Base-by-base conservation (phyloP, 30 jellyfish, hydroid and myxozoan genomes). In the Cassiopea andromeda region DNA sequence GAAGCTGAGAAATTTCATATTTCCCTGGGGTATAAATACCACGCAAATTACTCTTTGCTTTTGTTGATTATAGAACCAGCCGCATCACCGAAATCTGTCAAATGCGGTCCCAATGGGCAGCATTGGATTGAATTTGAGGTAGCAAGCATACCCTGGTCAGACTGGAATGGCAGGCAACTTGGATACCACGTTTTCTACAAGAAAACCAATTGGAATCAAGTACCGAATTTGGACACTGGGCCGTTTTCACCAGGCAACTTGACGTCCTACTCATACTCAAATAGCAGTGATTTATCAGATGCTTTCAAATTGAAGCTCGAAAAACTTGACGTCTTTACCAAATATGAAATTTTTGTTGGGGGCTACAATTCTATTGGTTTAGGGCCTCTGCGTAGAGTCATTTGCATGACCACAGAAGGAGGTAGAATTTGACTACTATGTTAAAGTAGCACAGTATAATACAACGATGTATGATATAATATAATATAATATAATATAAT, bases 351-450 rank as follows among this genome's bases (percentile, higher is more conserved):
- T 44, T 77, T 46, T 38, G 74, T 77, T 5, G 86, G 75, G 50
- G 74, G 58, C 15, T 8, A 16, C 48, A 77, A 9, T 43, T 77
- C 86, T 8, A 18, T 77, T 19, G 86, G 86, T 0, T 8, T 48
- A 12, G 86, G 86, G 5, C 74, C 86, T 16, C 18, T 77, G 19
- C 54, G 75, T 15, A 60, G 74, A 19, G 50, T 77, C 74, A 57
- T 77, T n/a, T 77, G 86, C 73, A 45, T 50, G 48, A 77, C 86
- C 1, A 18, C 48, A 1, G 86, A 77, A 77, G 86, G 86, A 77
- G 86, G 86, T 77, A 49, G 12, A 10, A 7, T 0, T 17, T 70
- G 79, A 14, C 0, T 54, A 3, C 12, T 54, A 10, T 3, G 10
- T 54, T 6, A 10, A 54, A 54, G 0, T 54, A 54, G 64, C 12